A percentile compares a stretch with the other conserved stretches of the same genome.
phyloP scores from a whole-genome alignment of 2,113 vertebrate species.

The Crypturellus undulatus region DNA sequence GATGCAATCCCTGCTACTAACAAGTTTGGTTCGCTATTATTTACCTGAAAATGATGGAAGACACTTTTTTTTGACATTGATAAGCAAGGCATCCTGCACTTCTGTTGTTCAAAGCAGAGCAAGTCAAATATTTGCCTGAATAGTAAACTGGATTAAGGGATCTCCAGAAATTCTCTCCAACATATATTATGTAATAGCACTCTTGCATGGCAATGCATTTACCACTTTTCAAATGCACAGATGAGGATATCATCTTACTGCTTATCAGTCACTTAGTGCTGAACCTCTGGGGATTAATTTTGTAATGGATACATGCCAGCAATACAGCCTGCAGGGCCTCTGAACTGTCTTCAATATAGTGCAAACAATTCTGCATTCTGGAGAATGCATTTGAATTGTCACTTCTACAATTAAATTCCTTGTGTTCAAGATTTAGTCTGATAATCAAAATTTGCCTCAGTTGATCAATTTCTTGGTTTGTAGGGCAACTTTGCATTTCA shows the following conservation, averaged over 20 bases:
- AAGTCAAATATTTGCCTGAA: neutral
- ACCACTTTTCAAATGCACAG: neutral
- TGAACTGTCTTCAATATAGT: neutral
- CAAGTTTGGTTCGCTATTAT: neutral
- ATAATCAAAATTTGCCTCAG: neutral
- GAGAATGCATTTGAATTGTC: neutral
- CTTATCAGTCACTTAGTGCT: neutral
- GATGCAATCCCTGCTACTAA: neutral
- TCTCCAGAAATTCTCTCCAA: neutral
- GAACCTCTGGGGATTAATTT: neutral
- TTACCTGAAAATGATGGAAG: neutral
- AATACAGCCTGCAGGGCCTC: neutral
- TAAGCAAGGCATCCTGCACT: neutral
- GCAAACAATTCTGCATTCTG: neutral
- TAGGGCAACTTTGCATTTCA: neutral
- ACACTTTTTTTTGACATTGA: neutral
- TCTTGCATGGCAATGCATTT: neutral
- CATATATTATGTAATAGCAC: neutral
- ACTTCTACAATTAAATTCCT: neutral
- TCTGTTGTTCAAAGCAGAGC: neutral
- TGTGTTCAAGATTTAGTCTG: neutral
- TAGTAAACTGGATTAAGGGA: neutral
- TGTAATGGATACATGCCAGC: neutral
- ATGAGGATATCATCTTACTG: rapidly evolving
- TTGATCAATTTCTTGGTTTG: neutral